phyloP scores from a whole-genome alignment of 2,797 vertebrate genomes.

The Clarias platycephalus region DNA sequence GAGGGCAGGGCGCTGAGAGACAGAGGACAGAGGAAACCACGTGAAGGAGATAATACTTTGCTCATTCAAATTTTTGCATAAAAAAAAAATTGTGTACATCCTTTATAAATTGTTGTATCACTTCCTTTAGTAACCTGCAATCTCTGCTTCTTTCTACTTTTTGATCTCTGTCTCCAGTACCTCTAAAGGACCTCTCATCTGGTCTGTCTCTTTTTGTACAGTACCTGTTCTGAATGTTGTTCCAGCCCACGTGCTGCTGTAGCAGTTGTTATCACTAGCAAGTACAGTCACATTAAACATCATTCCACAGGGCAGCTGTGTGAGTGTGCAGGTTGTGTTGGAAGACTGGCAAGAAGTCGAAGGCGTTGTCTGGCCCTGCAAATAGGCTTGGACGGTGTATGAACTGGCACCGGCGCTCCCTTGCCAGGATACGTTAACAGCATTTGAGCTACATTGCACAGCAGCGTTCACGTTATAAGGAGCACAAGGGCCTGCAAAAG shows the following conservation, averaged over 20 bases:
- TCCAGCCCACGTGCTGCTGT: constrained; percentile 62
- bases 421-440: constrained; percentile 67
- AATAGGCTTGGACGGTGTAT: constrained; percentile 68
- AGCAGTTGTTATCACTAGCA: constrained; percentile 70
- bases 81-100: background rate
- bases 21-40: background rate
- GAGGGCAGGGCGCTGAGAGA: constrained; percentile 71
- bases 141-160: background rate
- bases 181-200: background rate
- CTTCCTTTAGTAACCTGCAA: background rate
- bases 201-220: constrained; percentile 4
- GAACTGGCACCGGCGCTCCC: constrained; percentile 59
- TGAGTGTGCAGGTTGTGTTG: constrained; percentile 64
- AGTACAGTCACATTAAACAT: constrained; percentile 69
- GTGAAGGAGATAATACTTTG: background rate
- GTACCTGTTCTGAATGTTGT: constrained; percentile 71
- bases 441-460: constrained; percentile 63
- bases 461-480: constrained; percentile 60
- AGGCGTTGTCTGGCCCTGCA: constrained; percentile 25
- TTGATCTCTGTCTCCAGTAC: background rate
- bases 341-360: constrained; percentile 57
- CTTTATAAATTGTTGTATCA: background rate
- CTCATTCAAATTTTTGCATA: background rate
- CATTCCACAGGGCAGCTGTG: constrained; percentile 67
- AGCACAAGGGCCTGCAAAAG: constrained; percentile 69